Percentiles rank a stretch among this genome's conserved stretches.
These are phyloP conservation scores for Mustelus asterias DNA, from an alignment of 2,113 vertebrate species.

Conservation along the genomic window DNA sequence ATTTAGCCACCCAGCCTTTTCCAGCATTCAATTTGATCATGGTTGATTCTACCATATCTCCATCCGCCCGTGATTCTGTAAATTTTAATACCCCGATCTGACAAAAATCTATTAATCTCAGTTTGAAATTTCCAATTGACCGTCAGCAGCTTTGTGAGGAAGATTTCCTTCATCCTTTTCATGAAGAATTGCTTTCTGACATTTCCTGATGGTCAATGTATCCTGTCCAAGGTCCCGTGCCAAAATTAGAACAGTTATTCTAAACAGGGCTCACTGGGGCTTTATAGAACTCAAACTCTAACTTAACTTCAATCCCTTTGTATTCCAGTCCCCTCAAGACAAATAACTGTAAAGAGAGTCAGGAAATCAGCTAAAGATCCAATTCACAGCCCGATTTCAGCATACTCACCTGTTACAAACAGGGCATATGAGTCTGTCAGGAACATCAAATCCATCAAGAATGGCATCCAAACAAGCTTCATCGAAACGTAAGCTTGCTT, in stretches of 20 bases:
- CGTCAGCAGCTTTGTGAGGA: neutral
- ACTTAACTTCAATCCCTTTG: neutral
- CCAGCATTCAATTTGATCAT: neutral
- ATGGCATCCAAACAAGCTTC: constrained; percentile 68
- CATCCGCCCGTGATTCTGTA: neutral
- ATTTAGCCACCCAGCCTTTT: neutral
- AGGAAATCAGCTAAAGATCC: neutral
- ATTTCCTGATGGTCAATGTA: neutral
- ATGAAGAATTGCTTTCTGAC: neutral
- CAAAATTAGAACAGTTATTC: neutral
- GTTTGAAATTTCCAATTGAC: neutral
- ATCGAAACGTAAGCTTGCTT: constrained; percentile 71
- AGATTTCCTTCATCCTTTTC: neutral
- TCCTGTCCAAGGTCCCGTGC: neutral
- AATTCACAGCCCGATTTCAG: neutral
- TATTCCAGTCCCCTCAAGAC: neutral
- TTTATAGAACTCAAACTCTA: neutral
- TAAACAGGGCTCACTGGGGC: neutral
- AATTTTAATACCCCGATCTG: neutral
- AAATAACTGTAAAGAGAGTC: neutral
- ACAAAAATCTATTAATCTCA: neutral
- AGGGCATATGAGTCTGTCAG: constrained; percentile 68
- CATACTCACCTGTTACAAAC: constrained; percentile 73
- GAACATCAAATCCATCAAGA: constrained; percentile 66
- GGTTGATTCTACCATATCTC: neutral